phyloP scores from a whole-genome alignment of 2,797 vertebrate genomes.

The Odontamblyopus rebecca region DNA sequence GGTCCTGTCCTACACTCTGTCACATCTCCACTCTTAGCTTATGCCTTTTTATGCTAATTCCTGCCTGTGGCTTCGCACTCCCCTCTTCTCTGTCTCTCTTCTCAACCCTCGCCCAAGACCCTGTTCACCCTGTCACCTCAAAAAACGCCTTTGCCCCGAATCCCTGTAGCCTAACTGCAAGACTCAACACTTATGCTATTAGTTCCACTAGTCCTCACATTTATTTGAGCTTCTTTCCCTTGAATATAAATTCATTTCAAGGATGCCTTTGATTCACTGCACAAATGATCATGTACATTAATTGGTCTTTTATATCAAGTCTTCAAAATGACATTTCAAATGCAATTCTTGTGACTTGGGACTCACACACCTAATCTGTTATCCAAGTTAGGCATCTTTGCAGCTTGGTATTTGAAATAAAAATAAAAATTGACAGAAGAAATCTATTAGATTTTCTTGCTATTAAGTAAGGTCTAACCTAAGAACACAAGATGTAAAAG shows the following conservation, averaged over 20 bases:
- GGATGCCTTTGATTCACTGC: constrained; percentile 21
- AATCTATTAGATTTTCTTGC: no score
- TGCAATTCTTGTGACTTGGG: constrained; percentile 7
- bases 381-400: background rate
- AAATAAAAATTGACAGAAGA: background rate
- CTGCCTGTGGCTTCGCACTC: background rate
- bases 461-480: background rate
- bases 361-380: constrained; percentile 4
- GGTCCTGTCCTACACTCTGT: background rate
- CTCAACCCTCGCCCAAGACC: constrained; percentile 4
- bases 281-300: constrained; percentile 14
- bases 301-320: constrained; percentile 9
- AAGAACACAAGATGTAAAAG: background rate
- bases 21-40: constrained; percentile 9
- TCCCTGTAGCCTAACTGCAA: constrained; percentile 1
- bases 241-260: constrained; percentile 8
- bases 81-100: background rate
- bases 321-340: constrained; percentile 10
- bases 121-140: background rate
- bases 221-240: constrained; percentile 8
- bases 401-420: background rate
- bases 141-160: constrained; percentile 7
- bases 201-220: constrained; percentile 8
- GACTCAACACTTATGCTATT: background rate
- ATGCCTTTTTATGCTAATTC: constrained; percentile 17